These are phyloP conservation scores for Serinus canaria DNA, from an alignment of 2,113 vertebrate species.

Conservation along the genomic window DNA sequence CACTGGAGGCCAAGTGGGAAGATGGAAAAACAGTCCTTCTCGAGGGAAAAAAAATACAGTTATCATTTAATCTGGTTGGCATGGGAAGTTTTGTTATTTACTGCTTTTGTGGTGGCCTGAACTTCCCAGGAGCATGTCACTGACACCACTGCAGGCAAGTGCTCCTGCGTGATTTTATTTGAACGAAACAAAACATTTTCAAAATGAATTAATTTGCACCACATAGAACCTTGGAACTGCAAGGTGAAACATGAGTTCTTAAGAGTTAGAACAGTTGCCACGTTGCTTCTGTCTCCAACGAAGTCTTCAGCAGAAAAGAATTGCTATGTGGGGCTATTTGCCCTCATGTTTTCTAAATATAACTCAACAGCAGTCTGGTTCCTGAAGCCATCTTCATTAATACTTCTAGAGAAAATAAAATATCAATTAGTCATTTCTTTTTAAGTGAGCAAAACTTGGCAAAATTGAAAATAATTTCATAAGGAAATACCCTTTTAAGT, in stretches of 20 bases:
- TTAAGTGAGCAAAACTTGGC: background rate
- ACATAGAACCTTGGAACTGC: background rate
- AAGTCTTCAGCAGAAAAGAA: background rate
- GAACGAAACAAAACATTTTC: background rate
- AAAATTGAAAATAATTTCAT: background rate
- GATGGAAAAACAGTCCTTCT: background rate
- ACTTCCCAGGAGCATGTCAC: background rate
- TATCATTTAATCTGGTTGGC: background rate
- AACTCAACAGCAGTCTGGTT: background rate
- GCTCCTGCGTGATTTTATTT: background rate
- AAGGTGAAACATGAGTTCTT: background rate
- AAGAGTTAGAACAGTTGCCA: background rate
- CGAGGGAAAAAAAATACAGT: too few relatives aligned
- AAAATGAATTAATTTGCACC: fast-evolving
- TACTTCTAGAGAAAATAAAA: background rate
- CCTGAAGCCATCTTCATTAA: background rate
- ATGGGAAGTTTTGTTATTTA: background rate
- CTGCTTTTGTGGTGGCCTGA: background rate
- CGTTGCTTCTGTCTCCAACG: background rate
- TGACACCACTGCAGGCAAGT: background rate
- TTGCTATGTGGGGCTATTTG: background rate
- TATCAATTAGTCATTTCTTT: background rate
- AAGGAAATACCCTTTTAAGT: background rate
- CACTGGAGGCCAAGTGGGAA: background rate
- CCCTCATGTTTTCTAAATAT: slow-evolving; percentile 15